Conservation (phyloP, 1,140 invertebrate genomes). For the Diorhabda carinulata region DNA sequence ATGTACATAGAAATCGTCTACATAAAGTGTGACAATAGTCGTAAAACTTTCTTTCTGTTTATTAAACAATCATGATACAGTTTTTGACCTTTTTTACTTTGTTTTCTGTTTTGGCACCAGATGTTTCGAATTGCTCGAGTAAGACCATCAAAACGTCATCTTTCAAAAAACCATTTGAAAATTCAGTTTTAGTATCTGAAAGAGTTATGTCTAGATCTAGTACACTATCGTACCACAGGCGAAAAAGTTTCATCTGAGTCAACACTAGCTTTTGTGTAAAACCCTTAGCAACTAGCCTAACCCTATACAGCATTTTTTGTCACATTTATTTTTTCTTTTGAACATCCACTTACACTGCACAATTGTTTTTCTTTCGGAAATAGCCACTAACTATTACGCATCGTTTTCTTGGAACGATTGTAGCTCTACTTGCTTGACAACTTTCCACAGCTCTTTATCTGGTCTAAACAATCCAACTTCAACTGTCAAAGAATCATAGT, state of each 20-base stretch:
- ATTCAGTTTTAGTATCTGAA: conserved; percentile 39
- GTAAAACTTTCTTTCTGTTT: conserved; percentile 5
- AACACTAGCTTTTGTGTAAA: conserved; percentile 43
- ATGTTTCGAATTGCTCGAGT: conserved; percentile 41
- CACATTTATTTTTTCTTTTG: conserved; percentile 39
- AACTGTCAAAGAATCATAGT: conserved; percentile 21
- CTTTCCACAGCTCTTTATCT: conserved; percentile 26
- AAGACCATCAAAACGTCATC: conserved; percentile 45
- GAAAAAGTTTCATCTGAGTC: conserved; percentile 43
- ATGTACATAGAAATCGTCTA: conserved; percentile 21
- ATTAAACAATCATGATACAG: conserved; percentile 38
- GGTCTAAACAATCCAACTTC: conserved; percentile 22
- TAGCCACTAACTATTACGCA: conserved; percentile 41
- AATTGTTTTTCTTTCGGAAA: conserved; percentile 25
- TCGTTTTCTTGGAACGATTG: conserved; percentile 40
- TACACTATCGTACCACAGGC: conserved; percentile 41
- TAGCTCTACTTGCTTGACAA: conserved; percentile 34
- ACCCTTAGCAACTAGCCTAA: conserved; percentile 44
- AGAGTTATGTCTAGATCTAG: conserved; percentile 29
- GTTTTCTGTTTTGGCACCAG: conserved; percentile 42
- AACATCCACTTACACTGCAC: conserved; percentile 48
- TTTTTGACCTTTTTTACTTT: conserved; percentile 38
- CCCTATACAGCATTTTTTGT: conserved; percentile 35
- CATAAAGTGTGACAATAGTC: conserved; percentile 13
- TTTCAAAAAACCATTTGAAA: conserved; percentile 40